Percentiles rank a stretch among this genome's conserved stretches.
Evolutionary conservation across 2,113 vertebrate species (phyloP).

Genomic region (Nicator chloris): DNA sequence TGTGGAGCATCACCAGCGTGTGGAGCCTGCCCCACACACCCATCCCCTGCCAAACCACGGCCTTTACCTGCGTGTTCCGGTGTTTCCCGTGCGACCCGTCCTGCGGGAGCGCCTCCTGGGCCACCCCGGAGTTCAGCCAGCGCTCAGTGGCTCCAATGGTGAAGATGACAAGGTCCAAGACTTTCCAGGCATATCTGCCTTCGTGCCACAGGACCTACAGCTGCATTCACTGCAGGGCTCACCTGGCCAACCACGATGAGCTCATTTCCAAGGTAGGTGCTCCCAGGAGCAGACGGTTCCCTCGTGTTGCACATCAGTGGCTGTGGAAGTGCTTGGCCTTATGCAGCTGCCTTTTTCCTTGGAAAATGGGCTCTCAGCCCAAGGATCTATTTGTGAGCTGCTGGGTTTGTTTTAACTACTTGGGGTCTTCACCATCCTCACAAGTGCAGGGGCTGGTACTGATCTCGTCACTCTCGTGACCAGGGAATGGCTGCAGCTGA

Average conservation of each 20-base stretch:
- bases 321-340: not conserved
- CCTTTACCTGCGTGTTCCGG: slow-evolving; percentile 99
- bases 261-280: slow-evolving; percentile 94
- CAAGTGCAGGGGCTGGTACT: not conserved
- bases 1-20: slow-evolving; percentile 78
- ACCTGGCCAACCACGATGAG: slow-evolving; percentile 98
- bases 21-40: slow-evolving; percentile 85
- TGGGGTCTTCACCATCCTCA: not conserved
- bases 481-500: not conserved
- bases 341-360: not conserved
- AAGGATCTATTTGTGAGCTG: not conserved
- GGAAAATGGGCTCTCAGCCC: not conserved
- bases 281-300: accelerated
- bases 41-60: slow-evolving; percentile 88
- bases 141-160: slow-evolving; percentile 88
- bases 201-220: slow-evolving; percentile 98
- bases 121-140: slow-evolving; percentile 82
- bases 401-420: not conserved
- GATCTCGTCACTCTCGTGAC: accelerated
- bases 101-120: slow-evolving; percentile 96
- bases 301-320: accelerated
- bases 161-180: slow-evolving; percentile 99
- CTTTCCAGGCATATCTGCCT: slow-evolving; percentile 97
- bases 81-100: slow-evolving; percentile 99
- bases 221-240: slow-evolving; percentile 98